Evolutionary conservation across 2,113 vertebrate genomes (phyloP).

Genomic region (Pao palembangensis): DNA sequence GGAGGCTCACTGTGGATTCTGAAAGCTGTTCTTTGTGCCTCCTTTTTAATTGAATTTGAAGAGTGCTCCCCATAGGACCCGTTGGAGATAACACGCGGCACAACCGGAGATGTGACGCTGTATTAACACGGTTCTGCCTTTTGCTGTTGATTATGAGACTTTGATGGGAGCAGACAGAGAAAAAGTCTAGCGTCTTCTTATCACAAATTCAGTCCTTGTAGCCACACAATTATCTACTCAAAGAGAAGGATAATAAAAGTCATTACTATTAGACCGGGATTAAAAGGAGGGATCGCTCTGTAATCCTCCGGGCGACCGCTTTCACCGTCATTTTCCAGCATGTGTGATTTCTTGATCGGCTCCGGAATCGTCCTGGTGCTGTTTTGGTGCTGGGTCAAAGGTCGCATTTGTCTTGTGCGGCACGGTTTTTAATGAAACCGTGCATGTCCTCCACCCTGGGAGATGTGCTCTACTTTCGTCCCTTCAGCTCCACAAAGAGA

Average conservation of each 20-base stretch:
- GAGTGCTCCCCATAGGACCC: slow-evolving; percentile 24
- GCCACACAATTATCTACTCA: slow-evolving; percentile 21
- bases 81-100: slow-evolving; percentile 30
- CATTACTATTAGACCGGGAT: slow-evolving; percentile 45
- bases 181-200: slow-evolving; percentile 4
- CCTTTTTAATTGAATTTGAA: slow-evolving; percentile 38
- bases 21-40: neutral
- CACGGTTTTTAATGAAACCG: no score
- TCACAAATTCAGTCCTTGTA: slow-evolving; percentile 25
- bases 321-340: slow-evolving; percentile 4
- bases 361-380: no score
- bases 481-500: slow-evolving; percentile 58
- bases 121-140: slow-evolving; percentile 11
- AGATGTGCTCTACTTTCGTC: slow-evolving; percentile 72
- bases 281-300: slow-evolving; percentile 15
- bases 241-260: slow-evolving; percentile 34
- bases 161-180: neutral
- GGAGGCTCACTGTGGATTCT: slow-evolving; percentile 23
- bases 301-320: slow-evolving; percentile 34
- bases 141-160: slow-evolving; percentile 15
- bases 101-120: slow-evolving; percentile 7
- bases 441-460: slow-evolving; percentile 34
- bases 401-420: slow-evolving; percentile 7
- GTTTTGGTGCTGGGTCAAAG: no score
- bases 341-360: no score